Conservation (phyloP, 2,888 invertebrate genomes). For the Fragum fragum region DNA sequence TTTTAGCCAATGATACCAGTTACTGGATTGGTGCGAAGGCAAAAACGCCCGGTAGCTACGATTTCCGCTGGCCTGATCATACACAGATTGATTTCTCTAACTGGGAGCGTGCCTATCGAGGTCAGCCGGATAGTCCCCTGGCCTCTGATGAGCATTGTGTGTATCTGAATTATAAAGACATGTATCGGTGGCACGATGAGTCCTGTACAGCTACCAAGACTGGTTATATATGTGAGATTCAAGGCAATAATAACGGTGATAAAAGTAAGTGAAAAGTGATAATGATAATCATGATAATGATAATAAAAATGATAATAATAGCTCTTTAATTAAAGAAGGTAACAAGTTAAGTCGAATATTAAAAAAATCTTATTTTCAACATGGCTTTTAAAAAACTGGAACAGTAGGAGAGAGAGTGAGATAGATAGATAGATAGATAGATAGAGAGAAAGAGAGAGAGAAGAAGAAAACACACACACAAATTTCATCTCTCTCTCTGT, state of each 20-base stretch:
- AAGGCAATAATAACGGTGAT: background rate
- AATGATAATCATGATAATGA: too few relatives aligned
- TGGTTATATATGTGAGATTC: slow-evolving; percentile 5
- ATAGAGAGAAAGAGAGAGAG: too few relatives aligned
- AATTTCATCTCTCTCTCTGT: too few relatives aligned
- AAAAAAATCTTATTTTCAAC: too few relatives aligned
- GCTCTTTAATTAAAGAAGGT: too few relatives aligned
- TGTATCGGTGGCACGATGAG: slow-evolving; percentile 8
- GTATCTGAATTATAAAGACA: slow-evolving; percentile 15
- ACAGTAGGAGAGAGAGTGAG: too few relatives aligned
- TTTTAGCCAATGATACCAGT: slow-evolving; percentile 14
- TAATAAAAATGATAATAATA: too few relatives aligned
- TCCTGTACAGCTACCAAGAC: background rate
- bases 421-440: too few relatives aligned
- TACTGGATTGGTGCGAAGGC: slow-evolving; percentile 15
- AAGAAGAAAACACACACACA: too few relatives aligned
- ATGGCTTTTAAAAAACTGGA: too few relatives aligned
- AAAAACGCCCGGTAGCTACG: background rate
- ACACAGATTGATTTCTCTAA: background rate
- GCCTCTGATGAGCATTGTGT: slow-evolving; percentile 1
- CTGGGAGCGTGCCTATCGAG: background rate
- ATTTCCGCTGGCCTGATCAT: background rate
- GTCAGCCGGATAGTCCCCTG: background rate
- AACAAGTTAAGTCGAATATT: too few relatives aligned
- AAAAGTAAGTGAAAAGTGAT: slow-evolving; percentile 12